Conservation (phyloP, 2,888 invertebrate genomes). For the Torymus aiolomorphi region DNA sequence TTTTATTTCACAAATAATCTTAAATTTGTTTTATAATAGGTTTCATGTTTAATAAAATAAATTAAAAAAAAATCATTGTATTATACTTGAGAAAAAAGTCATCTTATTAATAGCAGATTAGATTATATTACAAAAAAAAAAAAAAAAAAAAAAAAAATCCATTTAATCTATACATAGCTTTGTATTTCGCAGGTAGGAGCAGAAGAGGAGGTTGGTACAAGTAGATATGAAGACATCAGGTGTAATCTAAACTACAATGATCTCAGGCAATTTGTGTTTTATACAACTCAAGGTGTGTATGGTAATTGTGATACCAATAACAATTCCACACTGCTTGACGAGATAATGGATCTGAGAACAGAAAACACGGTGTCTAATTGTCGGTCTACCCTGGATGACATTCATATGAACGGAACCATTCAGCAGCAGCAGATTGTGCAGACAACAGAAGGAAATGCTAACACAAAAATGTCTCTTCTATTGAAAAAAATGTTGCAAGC, state of each 20-base stretch:
- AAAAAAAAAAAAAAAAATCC: no score
- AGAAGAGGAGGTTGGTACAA: conserved; percentile 69
- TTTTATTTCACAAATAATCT: not conserved
- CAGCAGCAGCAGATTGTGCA: conserved; percentile 19
- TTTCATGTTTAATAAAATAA: not conserved
- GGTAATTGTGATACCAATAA: conserved; percentile 64
- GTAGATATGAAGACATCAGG: conserved; percentile 63
- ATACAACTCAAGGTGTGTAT: conserved; percentile 65
- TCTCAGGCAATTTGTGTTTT: conserved; percentile 67
- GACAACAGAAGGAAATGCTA: conserved; percentile 21
- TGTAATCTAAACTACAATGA: conserved; percentile 66
- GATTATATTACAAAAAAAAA: conserved; percentile 5
- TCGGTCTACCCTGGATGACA: conserved; percentile 24
- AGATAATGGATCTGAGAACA: conserved; percentile 66
- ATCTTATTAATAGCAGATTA: not conserved
- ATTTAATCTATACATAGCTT: conserved; percentile 14
- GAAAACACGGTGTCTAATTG: conserved; percentile 51
- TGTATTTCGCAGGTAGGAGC: conserved; percentile 66
- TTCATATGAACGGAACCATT: conserved; percentile 6
- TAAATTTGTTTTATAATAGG: conserved; percentile 5
- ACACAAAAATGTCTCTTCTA: conserved; percentile 54
- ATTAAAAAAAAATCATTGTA: not conserved
- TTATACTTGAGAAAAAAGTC: not conserved
- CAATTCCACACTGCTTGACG: conserved; percentile 58
- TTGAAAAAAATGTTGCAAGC: conserved; percentile 73